Conservation (phyloP, 92 coral and sea anemone genomes). For the Micromussa lordhowensis region DNA sequence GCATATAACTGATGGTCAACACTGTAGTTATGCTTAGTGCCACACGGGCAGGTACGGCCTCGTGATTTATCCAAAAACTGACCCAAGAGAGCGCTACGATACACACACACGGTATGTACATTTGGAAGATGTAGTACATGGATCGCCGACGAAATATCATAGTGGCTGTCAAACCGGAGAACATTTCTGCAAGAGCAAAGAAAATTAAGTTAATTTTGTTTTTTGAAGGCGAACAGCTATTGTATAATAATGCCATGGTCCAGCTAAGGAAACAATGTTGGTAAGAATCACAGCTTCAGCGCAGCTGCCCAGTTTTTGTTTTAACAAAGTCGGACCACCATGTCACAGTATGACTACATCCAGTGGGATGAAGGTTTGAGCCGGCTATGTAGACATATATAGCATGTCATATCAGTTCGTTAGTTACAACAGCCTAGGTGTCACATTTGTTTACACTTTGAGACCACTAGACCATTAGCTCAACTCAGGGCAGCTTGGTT, state of each 20-base stretch:
- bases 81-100: conserved; percentile 94
- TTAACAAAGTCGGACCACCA: background rate
- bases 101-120: conserved; percentile 91
- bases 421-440: background rate
- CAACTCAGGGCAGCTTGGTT: background rate
- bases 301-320: background rate
- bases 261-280: background rate
- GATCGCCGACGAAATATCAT: conserved; percentile 90
- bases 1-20: conserved; percentile 92
- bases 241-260: too few species aligned
- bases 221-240: background rate
- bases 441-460: background rate
- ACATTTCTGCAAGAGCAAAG: conserved; percentile 29
- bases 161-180: conserved; percentile 94
- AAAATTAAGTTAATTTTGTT: background rate
- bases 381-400: background rate
- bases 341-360: background rate
- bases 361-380: background rate
- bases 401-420: background rate
- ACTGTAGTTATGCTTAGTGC: conserved; percentile 98
- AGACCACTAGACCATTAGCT: background rate
- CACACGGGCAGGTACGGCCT: conserved; percentile 95
- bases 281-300: background rate
- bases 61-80: conserved; percentile 97
- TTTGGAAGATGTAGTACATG: conserved; percentile 90